phyloP scores from a whole-genome alignment of 2,888 invertebrate genomes.

The Monoplex corrugatus region DNA sequence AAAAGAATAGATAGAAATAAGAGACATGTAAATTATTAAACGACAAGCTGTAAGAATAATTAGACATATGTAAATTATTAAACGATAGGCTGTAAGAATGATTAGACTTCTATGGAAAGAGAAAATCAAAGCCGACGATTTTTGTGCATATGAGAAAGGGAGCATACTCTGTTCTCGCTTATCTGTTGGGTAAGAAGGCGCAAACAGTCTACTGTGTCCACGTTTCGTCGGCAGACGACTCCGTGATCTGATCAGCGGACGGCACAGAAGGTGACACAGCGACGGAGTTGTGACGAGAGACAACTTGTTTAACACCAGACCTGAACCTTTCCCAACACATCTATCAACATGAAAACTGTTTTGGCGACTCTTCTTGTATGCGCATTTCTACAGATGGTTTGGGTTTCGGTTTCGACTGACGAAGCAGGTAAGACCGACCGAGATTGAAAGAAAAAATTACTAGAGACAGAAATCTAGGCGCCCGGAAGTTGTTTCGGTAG shows the following conservation, averaged over 20 bases:
- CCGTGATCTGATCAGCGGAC: conserved; percentile 8
- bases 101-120: no score
- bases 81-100: no score
- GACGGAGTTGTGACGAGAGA: neutral
- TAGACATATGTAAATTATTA: no score
- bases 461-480: neutral
- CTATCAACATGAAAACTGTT: neutral
- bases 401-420: conserved; percentile 27
- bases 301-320: neutral
- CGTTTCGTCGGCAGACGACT: conserved; percentile 35
- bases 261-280: conserved; percentile 6
- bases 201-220: conserved; percentile 8
- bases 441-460: no score
- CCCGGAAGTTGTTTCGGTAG: neutral
- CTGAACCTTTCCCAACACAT: neutral
- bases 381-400: conserved; percentile 5
- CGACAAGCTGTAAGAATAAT: no score
- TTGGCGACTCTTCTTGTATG: neutral
- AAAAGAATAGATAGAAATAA: no score
- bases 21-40: no score
- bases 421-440: conserved; percentile 36
- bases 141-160: no score
- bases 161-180: neutral
- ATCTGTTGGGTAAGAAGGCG: neutral
- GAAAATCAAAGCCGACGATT: no score